Evolutionary conservation across 2,888 invertebrate genomes (phyloP).

Genomic region (Bombyx huttoni): DNA sequence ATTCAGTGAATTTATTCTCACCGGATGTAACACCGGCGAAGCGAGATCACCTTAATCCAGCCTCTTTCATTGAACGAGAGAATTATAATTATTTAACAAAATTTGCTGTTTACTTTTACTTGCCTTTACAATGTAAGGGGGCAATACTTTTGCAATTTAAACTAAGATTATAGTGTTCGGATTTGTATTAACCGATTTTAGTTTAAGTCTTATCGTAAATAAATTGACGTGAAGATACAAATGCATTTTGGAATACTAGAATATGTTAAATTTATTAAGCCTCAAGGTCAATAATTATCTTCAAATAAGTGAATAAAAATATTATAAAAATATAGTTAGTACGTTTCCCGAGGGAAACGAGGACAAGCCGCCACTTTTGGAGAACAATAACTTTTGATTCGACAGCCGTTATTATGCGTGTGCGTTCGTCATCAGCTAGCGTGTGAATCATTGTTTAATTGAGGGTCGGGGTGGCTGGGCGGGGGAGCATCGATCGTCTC

Average conservation of each 20-base stretch:
- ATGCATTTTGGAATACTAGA: too few relatives aligned
- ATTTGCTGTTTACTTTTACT: background rate
- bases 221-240: too few relatives aligned
- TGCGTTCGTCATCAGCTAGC: slow-evolving; percentile 46
- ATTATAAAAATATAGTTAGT: too few relatives aligned
- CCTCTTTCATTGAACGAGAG: background rate
- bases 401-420: slow-evolving; percentile 24
- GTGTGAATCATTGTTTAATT: slow-evolving; percentile 69
- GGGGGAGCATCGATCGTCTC: slow-evolving; percentile 62
- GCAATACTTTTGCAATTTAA: too few relatives aligned
- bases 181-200: too few relatives aligned
- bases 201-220: too few relatives aligned
- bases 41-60: background rate
- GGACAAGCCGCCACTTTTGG: slow-evolving; percentile 1
- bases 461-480: slow-evolving; percentile 35
- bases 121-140: too few relatives aligned
- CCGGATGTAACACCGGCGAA: background rate
- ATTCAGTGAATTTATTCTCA: background rate
- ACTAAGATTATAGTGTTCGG: too few relatives aligned
- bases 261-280: too few relatives aligned
- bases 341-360: slow-evolving; percentile 2
- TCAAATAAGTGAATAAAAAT: too few relatives aligned
- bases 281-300: too few relatives aligned
- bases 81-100: background rate
- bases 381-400: slow-evolving; percentile 10